Evolutionary conservation across 2,888 invertebrate species (phyloP).

Genomic region (Sympetrum striolatum): DNA sequence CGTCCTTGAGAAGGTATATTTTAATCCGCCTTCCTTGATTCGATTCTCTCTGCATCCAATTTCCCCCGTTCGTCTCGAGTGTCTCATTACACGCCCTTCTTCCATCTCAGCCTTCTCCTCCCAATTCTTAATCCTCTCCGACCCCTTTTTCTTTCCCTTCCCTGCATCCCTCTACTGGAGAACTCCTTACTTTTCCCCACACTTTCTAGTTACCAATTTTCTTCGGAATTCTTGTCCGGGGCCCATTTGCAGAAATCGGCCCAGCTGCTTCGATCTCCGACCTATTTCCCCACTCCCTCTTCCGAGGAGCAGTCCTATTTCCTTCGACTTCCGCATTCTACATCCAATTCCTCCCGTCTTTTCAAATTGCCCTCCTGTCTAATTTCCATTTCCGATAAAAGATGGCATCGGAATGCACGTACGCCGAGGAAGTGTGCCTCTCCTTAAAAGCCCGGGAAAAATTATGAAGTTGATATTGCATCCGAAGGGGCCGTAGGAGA

Average conservation of each 20-base stretch:
- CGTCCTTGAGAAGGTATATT: too few species aligned
- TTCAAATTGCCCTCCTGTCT: not conserved
- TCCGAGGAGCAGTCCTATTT: not conserved
- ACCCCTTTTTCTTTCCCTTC: not conserved
- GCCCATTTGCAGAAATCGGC: too few species aligned
- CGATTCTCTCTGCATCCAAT: not conserved
- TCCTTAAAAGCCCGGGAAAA: not conserved
- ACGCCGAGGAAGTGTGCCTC: not conserved
- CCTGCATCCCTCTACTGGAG: not conserved
- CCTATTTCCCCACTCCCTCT: too few species aligned
- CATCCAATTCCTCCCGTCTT: not conserved
- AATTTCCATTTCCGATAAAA: not conserved
- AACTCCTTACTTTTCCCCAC: not conserved
- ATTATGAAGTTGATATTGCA: not conserved
- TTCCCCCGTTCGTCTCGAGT: not conserved
- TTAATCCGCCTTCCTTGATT: too few species aligned
- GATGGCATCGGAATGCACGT: not conserved
- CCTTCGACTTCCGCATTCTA: not conserved
- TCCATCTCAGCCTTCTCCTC: not conserved
- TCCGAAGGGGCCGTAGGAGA: too few species aligned
- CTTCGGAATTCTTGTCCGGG: not conserved
- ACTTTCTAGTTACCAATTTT: not conserved
- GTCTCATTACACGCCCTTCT: not conserved
- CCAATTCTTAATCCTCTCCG: not conserved
- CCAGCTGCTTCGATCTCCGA: too few species aligned